A percentile compares a stretch with the other conserved stretches of the same genome.
phyloP scores from a whole-genome alignment of 1,140 invertebrate genomes.

The Drosophila asahinai region DNA sequence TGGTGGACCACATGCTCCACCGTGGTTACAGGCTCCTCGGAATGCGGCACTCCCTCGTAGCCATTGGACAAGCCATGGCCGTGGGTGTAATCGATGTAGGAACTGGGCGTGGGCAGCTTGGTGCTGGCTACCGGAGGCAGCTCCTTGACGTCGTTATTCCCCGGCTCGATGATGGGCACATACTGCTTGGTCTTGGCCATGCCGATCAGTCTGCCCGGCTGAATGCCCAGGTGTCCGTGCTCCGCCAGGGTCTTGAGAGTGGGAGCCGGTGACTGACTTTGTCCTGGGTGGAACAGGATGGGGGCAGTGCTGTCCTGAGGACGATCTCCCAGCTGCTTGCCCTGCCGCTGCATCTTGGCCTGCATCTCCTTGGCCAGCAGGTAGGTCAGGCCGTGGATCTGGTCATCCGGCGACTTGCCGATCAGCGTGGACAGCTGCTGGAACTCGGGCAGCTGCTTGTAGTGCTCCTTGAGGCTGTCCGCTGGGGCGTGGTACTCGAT shows the following conservation, averaged over 20 bases:
- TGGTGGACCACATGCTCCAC: conserved; percentile 73
- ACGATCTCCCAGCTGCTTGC: conserved; percentile 61
- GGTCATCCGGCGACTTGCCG: conserved; percentile 81
- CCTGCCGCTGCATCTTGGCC: conserved; percentile 69
- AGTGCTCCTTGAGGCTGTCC: conserved; percentile 69
- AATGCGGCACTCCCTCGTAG: conserved; percentile 61
- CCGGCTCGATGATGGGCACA: conserved; percentile 76
- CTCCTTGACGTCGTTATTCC: conserved; percentile 65
- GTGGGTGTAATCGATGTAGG: conserved; percentile 66
- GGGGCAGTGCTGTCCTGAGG: conserved; percentile 76
- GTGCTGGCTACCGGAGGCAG: conserved; percentile 14
- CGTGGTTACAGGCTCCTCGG: conserved; percentile 41
- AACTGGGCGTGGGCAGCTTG: conserved; percentile 65
- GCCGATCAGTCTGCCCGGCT: conserved; percentile 69
- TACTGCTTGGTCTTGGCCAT: conserved; percentile 78
- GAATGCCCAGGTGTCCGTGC: conserved; percentile 48
- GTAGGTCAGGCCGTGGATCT: conserved; percentile 81
- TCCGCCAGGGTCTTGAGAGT: conserved; percentile 30
- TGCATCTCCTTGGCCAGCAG: conserved; percentile 83
- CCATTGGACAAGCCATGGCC: conserved; percentile 74
- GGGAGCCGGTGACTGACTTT: background rate
- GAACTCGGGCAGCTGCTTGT: conserved; percentile 74
- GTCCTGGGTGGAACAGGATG: conserved; percentile 70
- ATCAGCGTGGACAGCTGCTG: conserved; percentile 74
- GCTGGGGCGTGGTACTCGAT: conserved; percentile 74